Percentiles rank a stretch among this genome's conserved stretches.
Conservation (phyloP, 2,113 vertebrate genomes). For the Macaca fascicularis region DNA sequence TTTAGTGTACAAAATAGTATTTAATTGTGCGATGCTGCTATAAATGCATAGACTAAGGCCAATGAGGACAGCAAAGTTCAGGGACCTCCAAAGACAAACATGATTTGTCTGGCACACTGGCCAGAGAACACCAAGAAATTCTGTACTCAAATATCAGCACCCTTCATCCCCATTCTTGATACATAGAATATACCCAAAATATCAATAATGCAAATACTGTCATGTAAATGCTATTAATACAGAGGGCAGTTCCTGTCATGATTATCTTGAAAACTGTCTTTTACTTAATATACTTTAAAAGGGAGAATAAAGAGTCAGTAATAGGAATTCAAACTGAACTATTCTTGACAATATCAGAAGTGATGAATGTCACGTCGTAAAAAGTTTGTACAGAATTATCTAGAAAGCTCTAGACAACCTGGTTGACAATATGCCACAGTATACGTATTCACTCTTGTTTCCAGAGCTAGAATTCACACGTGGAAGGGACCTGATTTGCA, state of each 20-base stretch:
- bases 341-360: neutral
- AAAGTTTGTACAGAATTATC: neutral
- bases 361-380: neutral
- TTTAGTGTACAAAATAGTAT: neutral
- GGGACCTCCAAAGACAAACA: neutral
- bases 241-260: neutral
- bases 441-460: neutral
- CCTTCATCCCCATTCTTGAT: neutral
- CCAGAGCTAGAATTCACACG: neutral
- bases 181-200: neutral
- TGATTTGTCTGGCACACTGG: neutral
- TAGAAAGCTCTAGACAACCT: neutral
- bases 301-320: neutral
- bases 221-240: neutral
- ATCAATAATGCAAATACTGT: neutral
- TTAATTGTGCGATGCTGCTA: neutral
- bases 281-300: constrained; percentile 6
- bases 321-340: neutral
- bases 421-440: neutral
- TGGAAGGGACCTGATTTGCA: neutral
- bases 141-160: neutral
- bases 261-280: neutral
- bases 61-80: neutral
- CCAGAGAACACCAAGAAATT: neutral
- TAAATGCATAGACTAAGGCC: neutral